A percentile compares a stretch with the other conserved stretches of the same genome.
These are phyloP conservation scores for Aythya baeri DNA, from an alignment of 2,113 vertebrate genomes.

Conservation along the genomic window DNA sequence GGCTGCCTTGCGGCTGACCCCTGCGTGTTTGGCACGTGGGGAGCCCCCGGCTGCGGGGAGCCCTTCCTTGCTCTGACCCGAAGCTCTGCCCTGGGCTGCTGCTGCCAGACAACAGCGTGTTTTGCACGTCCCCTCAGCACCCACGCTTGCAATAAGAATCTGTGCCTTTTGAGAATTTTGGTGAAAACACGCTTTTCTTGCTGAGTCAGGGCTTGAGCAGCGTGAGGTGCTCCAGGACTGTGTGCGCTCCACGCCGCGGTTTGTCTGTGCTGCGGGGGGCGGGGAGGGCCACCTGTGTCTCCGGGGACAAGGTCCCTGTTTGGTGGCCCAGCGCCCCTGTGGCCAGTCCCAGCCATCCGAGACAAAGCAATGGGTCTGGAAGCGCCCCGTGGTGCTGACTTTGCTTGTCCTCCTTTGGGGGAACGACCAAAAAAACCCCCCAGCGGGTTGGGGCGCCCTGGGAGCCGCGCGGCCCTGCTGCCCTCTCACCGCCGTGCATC, in stretches of 20 bases:
- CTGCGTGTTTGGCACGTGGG: too few relatives aligned
- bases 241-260: background rate
- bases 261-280: background rate
- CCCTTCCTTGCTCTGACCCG: background rate
- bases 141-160: background rate
- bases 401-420: background rate
- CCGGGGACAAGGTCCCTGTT: background rate
- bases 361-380: background rate
- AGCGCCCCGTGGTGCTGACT: background rate
- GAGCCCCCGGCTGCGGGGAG: rapidly evolving
- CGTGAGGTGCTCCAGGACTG: background rate
- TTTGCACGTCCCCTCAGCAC: rapidly evolving
- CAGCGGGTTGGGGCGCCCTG: background rate
- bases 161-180: background rate
- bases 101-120: background rate
- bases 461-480: background rate
- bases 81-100: background rate
- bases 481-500: background rate
- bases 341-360: background rate
- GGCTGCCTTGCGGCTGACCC: background rate
- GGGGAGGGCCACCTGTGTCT: background rate
- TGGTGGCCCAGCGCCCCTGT: background rate
- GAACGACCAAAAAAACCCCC: background rate
- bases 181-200: background rate
- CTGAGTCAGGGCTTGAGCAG: background rate